These are phyloP conservation scores for Catalaphyllia jardinei DNA, from an alignment of 64 coral and sea anemone genomes.

Conservation along the genomic window DNA sequence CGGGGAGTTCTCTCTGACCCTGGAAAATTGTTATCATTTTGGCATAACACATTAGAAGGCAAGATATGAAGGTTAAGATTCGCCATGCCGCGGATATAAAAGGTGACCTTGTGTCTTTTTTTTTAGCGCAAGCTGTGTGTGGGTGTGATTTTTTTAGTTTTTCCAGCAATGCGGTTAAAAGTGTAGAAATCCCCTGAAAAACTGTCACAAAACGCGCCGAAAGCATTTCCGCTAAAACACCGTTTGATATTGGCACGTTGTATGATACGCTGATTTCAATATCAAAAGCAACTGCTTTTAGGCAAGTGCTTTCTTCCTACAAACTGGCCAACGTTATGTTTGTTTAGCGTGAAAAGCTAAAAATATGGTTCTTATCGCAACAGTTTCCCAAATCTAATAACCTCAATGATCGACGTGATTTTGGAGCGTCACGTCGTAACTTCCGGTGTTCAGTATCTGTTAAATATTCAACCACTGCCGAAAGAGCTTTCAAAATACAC, in stretches of 20 bases:
- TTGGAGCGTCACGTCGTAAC: constrained; percentile 12
- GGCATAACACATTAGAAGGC: background rate
- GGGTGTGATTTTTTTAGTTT: background rate
- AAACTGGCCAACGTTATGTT: background rate
- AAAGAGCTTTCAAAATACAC: constrained; percentile 31
- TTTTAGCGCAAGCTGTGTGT: background rate
- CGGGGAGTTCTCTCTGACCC: background rate
- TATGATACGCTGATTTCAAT: background rate
- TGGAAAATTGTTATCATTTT: background rate
- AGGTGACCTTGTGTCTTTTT: constrained; percentile 8
- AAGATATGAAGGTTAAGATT: background rate
- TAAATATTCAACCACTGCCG: background rate
- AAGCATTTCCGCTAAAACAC: background rate
- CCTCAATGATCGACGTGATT: constrained; percentile 47
- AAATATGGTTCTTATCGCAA: background rate
- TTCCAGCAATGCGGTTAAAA: background rate
- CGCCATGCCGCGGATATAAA: background rate
- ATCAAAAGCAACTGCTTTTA: no score
- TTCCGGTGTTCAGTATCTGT: constrained; percentile 25
- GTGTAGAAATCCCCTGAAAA: background rate
- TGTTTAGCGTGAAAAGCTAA: background rate
- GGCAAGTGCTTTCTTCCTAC: background rate
- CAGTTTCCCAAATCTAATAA: constrained; percentile 10
- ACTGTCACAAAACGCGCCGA: background rate
- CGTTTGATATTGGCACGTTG: background rate